Conservation (phyloP, 2,113 vertebrate genomes). For the Willisornis vidua region DNA sequence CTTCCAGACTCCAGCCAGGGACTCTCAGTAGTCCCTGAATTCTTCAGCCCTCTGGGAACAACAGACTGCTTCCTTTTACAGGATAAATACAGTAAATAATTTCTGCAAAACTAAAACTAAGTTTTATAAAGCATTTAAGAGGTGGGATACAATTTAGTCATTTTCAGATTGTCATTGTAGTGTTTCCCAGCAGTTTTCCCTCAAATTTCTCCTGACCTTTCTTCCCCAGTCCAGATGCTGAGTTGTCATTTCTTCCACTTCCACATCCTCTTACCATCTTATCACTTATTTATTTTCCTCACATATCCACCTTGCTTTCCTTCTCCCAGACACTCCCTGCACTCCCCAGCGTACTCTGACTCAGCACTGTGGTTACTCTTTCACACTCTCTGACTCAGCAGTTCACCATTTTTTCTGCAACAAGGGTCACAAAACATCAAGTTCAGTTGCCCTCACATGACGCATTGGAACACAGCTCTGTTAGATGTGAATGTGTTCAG, state of each 20-base stretch:
- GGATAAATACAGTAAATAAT: not conserved
- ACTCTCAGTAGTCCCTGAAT: not conserved
- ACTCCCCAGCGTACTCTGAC: not conserved
- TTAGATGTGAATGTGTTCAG: not conserved
- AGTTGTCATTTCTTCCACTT: not conserved
- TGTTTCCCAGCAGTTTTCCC: not conserved
- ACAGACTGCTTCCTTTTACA: not conserved
- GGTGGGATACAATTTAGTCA: not conserved
- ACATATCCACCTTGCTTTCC: not conserved
- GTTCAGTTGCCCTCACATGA: not conserved
- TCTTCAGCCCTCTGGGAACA: not conserved
- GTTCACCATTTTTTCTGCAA: not conserved
- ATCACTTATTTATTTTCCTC: not conserved
- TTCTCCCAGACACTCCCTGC: not conserved
- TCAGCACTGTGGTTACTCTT: not conserved
- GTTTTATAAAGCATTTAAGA: not conserved
- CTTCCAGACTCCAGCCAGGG: not conserved
- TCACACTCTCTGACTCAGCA: not conserved
- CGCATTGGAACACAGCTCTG: not conserved
- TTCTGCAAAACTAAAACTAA: not conserved
- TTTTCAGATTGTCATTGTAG: not conserved
- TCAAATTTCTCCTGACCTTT: not conserved
- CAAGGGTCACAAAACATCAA: accelerated
- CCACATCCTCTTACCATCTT: not conserved
- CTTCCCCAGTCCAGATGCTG: not conserved